Evolutionary conservation across 1,140 invertebrate genomes (phyloP).

Genomic region (Lordiphosa mommai): DNA sequence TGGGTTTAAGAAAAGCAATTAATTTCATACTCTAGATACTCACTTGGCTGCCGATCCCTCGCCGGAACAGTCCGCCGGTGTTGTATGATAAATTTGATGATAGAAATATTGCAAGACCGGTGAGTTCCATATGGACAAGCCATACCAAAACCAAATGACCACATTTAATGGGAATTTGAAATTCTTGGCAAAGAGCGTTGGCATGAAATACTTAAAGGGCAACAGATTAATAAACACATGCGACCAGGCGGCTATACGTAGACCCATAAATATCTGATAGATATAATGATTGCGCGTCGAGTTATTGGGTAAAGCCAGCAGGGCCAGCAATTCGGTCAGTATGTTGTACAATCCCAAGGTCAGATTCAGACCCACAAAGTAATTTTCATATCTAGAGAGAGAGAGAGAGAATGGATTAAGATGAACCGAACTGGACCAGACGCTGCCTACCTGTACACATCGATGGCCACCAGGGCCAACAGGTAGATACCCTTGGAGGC

Average conservation of each 20-base stretch:
- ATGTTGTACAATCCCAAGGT: conserved; percentile 70
- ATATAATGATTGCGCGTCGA: conserved; percentile 58
- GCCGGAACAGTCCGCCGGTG: conserved; percentile 68
- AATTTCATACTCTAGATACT: not conserved
- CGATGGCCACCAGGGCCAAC: conserved; percentile 57
- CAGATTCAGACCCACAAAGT: conserved; percentile 74
- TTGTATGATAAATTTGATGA: conserved; percentile 76
- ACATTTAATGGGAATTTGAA: conserved; percentile 72
- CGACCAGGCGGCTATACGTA: conserved; percentile 68
- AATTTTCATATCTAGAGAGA: conserved; percentile 68
- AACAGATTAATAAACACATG: conserved; percentile 70
- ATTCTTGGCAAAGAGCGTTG: conserved; percentile 76
- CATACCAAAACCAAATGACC: conserved; percentile 75
- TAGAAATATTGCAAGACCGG: conserved; percentile 77
- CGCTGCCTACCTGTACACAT: conserved; percentile 62
- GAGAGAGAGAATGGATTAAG: not conserved
- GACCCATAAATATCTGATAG: conserved; percentile 69
- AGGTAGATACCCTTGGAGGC: conserved; percentile 70
- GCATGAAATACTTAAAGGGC: conserved; percentile 76
- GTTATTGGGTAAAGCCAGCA: conserved; percentile 61
- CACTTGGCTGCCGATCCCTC: conserved; percentile 75
- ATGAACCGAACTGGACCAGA: not conserved
- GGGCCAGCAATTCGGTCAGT: conserved; percentile 57
- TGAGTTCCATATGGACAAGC: conserved; percentile 75
- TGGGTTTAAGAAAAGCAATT: not conserved